These are phyloP conservation scores for Pristiophorus japonicus DNA, from an alignment of 2,113 vertebrate genomes.

Conservation along the genomic window DNA sequence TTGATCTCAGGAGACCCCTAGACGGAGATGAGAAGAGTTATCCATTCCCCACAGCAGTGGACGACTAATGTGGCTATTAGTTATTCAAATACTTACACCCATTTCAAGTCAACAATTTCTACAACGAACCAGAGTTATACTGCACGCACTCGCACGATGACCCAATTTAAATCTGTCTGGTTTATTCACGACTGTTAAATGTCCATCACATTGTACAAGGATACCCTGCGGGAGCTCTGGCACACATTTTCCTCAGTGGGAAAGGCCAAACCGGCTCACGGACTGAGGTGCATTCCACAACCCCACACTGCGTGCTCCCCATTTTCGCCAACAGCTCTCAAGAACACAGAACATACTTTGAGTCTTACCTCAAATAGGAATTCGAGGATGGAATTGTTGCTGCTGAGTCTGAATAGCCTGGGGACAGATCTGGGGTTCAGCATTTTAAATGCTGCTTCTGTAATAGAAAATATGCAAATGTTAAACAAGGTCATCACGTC, in stretches of 20 bases:
- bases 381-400: conserved; percentile 95
- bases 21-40: conserved; percentile 44
- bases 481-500: background rate
- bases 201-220: too few species aligned
- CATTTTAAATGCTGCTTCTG: conserved; percentile 98
- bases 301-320: background rate
- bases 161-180: background rate
- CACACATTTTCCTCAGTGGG: background rate
- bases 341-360: background rate
- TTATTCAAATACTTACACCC: background rate
- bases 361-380: conserved; percentile 87
- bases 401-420: conserved; percentile 89
- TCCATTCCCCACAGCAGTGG: background rate
- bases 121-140: background rate
- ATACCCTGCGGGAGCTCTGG: background rate
- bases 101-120: background rate
- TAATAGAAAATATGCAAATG: conserved; percentile 49
- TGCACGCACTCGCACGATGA: background rate
- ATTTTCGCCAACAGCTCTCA: background rate
- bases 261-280: background rate
- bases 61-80: background rate
- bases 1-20: conserved; percentile 96
- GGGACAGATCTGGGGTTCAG: conserved; percentile 89
- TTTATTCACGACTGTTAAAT: background rate
- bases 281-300: background rate